These are phyloP conservation scores for Oreotrochilus melanogaster DNA, from an alignment of 2,113 vertebrate species.

Conservation along the genomic window DNA sequence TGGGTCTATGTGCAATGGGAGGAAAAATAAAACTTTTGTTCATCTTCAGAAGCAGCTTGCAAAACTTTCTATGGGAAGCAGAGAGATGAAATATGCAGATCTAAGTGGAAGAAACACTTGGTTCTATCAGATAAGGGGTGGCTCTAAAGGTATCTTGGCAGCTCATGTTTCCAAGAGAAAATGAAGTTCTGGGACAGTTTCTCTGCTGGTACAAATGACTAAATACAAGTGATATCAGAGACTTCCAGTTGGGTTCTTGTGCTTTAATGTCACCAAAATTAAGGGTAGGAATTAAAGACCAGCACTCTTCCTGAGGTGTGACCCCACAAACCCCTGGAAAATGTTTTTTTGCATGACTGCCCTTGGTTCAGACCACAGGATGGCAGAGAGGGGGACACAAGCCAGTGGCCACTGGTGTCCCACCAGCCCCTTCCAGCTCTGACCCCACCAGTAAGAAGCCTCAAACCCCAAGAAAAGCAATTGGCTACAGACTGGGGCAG, in stretches of 20 bases:
- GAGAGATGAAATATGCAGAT: not conserved
- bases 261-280: not conserved
- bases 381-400: not conserved
- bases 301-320: not conserved
- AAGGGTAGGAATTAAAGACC: not conserved
- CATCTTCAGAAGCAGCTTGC: not conserved
- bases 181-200: not conserved
- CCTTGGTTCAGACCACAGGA: not conserved
- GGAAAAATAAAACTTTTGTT: not conserved
- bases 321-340: not conserved
- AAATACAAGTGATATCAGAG: not conserved
- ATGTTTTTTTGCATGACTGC: not conserved
- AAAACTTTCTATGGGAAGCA: not conserved
- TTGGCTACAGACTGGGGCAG: not conserved
- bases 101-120: not conserved
- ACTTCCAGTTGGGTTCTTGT: not conserved
- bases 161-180: not conserved
- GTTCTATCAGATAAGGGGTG: not conserved
- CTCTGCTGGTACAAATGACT: not conserved
- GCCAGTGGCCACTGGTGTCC: not conserved
- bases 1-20: rapidly evolving
- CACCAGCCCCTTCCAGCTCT: not conserved
- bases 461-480: not conserved
- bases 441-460: not conserved
- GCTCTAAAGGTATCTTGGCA: not conserved